Percentiles rank a stretch among this genome's conserved stretches.
phyloP scores from a whole-genome alignment of 2,797 vertebrate species.

The Psittacula echo region DNA sequence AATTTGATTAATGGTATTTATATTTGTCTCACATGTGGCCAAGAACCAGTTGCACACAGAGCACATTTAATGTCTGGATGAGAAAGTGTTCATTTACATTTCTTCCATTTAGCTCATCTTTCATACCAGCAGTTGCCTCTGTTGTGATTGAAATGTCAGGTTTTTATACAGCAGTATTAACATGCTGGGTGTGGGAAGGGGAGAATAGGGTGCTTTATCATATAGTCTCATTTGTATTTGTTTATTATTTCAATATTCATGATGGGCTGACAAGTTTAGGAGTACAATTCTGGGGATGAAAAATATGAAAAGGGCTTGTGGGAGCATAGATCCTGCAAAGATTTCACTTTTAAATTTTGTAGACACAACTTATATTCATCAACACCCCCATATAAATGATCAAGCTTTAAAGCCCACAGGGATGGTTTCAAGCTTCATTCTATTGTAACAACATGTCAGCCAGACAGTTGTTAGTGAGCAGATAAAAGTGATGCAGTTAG shows the following conservation, averaged over 20 bases:
- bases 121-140: background rate
- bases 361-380: background rate
- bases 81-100: slow-evolving; percentile 19
- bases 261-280: background rate
- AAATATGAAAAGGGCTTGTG: background rate
- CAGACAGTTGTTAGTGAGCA: background rate
- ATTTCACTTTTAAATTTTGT: slow-evolving; percentile 34
- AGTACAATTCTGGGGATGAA: background rate
- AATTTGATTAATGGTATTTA: background rate
- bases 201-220: background rate
- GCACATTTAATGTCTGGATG: background rate
- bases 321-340: background rate
- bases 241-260: slow-evolving; percentile 23
- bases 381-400: background rate
- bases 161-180: background rate
- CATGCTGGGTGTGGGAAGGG: background rate
- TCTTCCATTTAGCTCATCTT: slow-evolving; percentile 9
- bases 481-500: slow-evolving; percentile 6
- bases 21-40: background rate
- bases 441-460: background rate
- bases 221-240: background rate
- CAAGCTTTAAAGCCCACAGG: background rate
- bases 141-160: background rate
- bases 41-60: background rate
- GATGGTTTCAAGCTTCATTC: background rate